These are phyloP conservation scores for Channa argus DNA, from an alignment of 2,113 vertebrate genomes.

Conservation along the genomic window DNA sequence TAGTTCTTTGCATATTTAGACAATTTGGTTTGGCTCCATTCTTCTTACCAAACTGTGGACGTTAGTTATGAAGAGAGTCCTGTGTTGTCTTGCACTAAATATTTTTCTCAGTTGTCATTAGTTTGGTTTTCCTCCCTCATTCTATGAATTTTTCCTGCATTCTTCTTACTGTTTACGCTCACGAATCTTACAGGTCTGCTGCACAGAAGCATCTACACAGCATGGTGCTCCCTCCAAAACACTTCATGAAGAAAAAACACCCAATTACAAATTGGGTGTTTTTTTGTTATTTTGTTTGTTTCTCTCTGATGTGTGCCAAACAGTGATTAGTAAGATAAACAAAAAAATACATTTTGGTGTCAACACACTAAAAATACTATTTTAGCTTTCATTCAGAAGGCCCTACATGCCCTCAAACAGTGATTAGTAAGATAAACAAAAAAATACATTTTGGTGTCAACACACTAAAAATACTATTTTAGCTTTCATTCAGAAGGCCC, in stretches of 20 bases:
- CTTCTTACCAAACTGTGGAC: neutral
- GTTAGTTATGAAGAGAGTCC: neutral
- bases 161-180: neutral
- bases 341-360: too few relatives aligned
- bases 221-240: neutral
- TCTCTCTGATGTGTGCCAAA: too few relatives aligned
- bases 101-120: neutral
- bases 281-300: neutral
- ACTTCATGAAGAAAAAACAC: too few relatives aligned
- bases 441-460: too few relatives aligned
- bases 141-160: neutral
- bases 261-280: too few relatives aligned
- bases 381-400: neutral
- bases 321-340: neutral
- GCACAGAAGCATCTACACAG: neutral
- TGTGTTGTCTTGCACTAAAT: neutral
- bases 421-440: neutral
- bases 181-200: neutral
- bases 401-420: neutral
- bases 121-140: too few relatives aligned
- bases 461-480: too few relatives aligned
- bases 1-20: neutral
- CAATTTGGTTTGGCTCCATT: neutral
- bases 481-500: neutral
- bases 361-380: too few relatives aligned